These are phyloP conservation scores for Capitulum mitella DNA, from an alignment of 2,888 invertebrate genomes.

Conservation along the genomic window DNA sequence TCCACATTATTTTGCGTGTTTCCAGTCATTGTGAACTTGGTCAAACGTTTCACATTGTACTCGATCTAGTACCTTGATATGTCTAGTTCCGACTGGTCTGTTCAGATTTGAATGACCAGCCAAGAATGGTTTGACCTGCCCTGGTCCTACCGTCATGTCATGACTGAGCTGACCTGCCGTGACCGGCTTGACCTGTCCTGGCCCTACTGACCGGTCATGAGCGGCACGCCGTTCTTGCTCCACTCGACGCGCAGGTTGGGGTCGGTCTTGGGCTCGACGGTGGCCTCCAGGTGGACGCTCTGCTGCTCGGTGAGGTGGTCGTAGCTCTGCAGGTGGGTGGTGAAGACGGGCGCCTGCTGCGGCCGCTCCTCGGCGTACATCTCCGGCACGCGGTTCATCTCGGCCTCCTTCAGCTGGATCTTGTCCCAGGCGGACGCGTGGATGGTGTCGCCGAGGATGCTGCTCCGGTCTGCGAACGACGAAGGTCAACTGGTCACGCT, in stretches of 20 bases:
- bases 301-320: conserved; percentile 81
- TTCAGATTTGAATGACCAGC: no score
- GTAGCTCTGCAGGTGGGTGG: conserved; percentile 70
- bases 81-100: no score
- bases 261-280: conserved; percentile 83
- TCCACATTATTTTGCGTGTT: no score
- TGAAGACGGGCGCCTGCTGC: conserved; percentile 79
- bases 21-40: no score
- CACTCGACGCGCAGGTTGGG: conserved; percentile 78
- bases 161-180: no score
- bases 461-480: conserved; percentile 40
- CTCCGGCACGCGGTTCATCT: conserved; percentile 80
- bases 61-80: no score
- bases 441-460: conserved; percentile 72
- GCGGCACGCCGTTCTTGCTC: conserved; percentile 79
- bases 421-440: conserved; percentile 89
- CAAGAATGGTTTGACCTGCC: no score
- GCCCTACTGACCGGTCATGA: conserved; percentile 59
- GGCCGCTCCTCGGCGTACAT: conserved; percentile 56
- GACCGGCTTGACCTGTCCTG: no score
- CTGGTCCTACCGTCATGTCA: no score
- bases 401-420: conserved; percentile 82
- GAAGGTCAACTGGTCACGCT: no score
- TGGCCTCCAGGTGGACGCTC: conserved; percentile 77
- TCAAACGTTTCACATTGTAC: no score